Evolutionary conservation across 1,140 invertebrate genomes (phyloP).

Genomic region (Leptestheria dahalacensis): DNA sequence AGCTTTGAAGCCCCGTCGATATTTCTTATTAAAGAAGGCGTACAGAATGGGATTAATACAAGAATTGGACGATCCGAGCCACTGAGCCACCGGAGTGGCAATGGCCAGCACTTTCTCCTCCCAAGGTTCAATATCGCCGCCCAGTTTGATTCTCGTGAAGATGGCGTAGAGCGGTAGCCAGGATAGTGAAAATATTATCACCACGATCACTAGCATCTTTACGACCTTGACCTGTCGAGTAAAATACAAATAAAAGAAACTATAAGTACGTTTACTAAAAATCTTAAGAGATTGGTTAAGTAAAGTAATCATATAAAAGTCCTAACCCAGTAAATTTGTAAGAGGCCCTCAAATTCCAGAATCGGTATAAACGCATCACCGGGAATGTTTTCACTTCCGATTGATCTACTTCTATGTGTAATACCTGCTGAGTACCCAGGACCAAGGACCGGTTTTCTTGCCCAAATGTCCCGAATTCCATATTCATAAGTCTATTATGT

Average conservation of each 20-base stretch:
- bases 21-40: conserved; percentile 94
- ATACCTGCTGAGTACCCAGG: no score
- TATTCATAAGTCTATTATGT: no score
- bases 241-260: background rate
- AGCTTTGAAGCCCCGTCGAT: conserved; percentile 76
- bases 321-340: no score
- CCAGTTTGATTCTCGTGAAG: conserved; percentile 67
- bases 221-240: conserved; percentile 58
- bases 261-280: background rate
- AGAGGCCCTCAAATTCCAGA: no score
- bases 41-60: conserved; percentile 97
- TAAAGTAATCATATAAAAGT: no score
- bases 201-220: conserved; percentile 90
- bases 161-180: conserved; percentile 90
- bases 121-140: conserved; percentile 45
- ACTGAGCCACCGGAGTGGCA: conserved; percentile 74
- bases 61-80: conserved; percentile 88
- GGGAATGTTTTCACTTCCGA: no score
- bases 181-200: conserved; percentile 81
- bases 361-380: no score
- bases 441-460: no score
- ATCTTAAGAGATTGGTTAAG: background rate
- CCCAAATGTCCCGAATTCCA: no score
- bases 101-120: conserved; percentile 65
- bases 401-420: no score